Base-by-base conservation (phyloP, 2,888 invertebrate species). In the Drosophila nr. fundita region DNA sequence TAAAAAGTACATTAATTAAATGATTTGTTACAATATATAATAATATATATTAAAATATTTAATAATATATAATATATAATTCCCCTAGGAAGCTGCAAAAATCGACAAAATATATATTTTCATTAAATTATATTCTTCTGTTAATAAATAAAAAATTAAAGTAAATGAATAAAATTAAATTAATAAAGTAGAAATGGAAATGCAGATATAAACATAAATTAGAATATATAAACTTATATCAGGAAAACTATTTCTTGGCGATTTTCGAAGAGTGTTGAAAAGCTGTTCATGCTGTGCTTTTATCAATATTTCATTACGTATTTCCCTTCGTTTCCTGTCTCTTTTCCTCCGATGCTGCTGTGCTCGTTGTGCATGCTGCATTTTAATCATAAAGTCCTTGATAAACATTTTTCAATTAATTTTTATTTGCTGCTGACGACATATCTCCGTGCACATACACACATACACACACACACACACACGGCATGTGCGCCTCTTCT, bases 361-460 rank as follows among this genome's bases (percentile, higher is more conserved):
- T 50, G 53, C 65, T 48, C 30, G 50, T 40, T 54, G 45, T 64
- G 54, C 70, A 60, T 66, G 64, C 63, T 73, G 80, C 78, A 82
- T 83, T 83, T 76, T 84, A 83, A 87, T 80, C 83, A 75, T 63
- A 87, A 85, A 80, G 88, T 89, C 89, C 87, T 87, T 87, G 89
- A 89, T 88, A 87, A 87, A 89, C 83, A 89, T 89, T 87, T 87
- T 87, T 87, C 90, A 87, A 87, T 87, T 87, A 87, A 87, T 87
- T 87, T 87, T 87, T 89, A 87, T 89, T 85, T 89, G 86, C 86
- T 86, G 86, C 79, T 73, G 74, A 84, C 86, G 86, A 86, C 85
- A 87, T 89, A 81, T 89, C 84, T 80, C 81, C 80, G 70, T 78
- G 82, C 78, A 24, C 52, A 53, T 36, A 63, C 48, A 60, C 24